Percentiles rank a stretch among this genome's conserved stretches.
Conservation (phyloP, 2,888 invertebrate genomes). For the Aporophyla lueneburgensis region DNA sequence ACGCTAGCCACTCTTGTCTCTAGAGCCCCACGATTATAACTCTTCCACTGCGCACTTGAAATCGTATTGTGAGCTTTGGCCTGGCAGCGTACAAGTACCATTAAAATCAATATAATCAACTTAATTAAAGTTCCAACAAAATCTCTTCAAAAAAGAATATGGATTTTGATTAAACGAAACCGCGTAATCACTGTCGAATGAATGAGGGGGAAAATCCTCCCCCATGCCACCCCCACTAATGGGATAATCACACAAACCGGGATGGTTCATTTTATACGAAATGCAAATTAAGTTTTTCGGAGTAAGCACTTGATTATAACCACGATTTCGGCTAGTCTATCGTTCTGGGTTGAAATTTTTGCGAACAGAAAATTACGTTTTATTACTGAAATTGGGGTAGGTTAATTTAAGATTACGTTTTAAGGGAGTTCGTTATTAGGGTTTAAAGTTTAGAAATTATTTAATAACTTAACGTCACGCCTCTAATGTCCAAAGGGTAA, state of each 20-base stretch:
- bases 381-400: neutral
- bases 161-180: conserved; percentile 29
- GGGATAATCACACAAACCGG: conserved; percentile 58
- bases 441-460: neutral
- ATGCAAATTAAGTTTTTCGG: conserved; percentile 59
- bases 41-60: too few relatives aligned
- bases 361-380: conserved; percentile 6
- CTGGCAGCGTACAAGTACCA: too few relatives aligned
- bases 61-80: too few relatives aligned
- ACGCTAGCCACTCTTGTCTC: too few relatives aligned
- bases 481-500: neutral
- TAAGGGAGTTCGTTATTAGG: neutral
- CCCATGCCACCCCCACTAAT: conserved; percentile 43
- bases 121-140: neutral
- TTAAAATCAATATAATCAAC: too few relatives aligned
- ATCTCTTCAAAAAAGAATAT: neutral
- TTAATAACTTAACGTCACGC: neutral
- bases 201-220: neutral
- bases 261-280: conserved; percentile 47
- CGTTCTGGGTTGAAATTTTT: conserved; percentile 11
- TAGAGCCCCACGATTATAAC: too few relatives aligned
- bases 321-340: conserved; percentile 16
- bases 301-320: conserved; percentile 39
- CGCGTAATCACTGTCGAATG: conserved; percentile 33
- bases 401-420: neutral